Evolutionary conservation across 2,113 vertebrate species (phyloP), one percentile per base, ranked within the genome.

Genomic region (Rhea americana): DNA sequence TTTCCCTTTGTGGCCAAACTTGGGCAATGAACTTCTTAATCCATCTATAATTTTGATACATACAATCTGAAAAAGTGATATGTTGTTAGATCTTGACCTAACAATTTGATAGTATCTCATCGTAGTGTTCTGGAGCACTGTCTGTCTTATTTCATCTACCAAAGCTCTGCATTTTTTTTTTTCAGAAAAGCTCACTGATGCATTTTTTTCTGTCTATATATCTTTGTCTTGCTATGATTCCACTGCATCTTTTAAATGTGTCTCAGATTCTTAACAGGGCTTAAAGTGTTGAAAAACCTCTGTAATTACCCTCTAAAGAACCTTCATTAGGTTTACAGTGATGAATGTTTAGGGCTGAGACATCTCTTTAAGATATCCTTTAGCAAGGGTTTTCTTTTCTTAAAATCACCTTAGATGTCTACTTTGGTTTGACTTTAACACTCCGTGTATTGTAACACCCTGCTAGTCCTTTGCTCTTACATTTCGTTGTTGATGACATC

Each of bases 281-380:
- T 95, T 91, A 85, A 88, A 89, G 59, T 87, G 85, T 87, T 89
- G 75, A 92, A 77, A 92, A 48, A 25, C 45, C 2, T 67, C n/a
- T 67, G 39, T 68, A 91, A 91, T 72, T 91, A 78, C 58, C 72
- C 50, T 89, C 91, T 81, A 85, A 67, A 85, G 20, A 50, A 82
- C 76, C n/a, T 90, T 95, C 37, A 90, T 90, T 91, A 91, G 9
- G 77, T 87, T 94, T 47, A 73, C 18, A 4, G 16, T 93, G 85
- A 86, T 74, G 18, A 85, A 95, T 88, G 28, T 66, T 85, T 66
- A 78, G 30, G 37, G 51, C 21, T 67, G 32, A 92, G 65, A 77
- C 7, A 72, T 21, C 15, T 87, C 66, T 92, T 71, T 55, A 59
- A 80, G 32, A 65, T 82, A 68, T 55, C 82, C 19, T n/a, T 80